A percentile compares a stretch with the other conserved stretches of the same genome.
These are phyloP conservation scores for Limenitis camilla DNA, from an alignment of 2,888 invertebrate species.

Conservation along the genomic window DNA sequence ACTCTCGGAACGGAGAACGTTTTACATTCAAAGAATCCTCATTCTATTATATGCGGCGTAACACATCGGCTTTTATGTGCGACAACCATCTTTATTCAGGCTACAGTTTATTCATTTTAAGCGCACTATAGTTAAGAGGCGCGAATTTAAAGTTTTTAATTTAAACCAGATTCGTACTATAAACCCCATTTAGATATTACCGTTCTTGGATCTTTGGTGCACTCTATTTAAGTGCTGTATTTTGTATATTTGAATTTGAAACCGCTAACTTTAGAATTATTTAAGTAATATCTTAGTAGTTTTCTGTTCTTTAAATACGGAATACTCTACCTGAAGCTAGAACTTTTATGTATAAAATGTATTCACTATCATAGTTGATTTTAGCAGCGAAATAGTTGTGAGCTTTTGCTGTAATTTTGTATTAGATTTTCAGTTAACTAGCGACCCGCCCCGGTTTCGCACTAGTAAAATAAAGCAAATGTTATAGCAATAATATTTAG, in stretches of 20 bases:
- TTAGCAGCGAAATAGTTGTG: too few relatives aligned
- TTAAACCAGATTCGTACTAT: conserved; percentile 1
- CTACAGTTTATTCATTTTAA: conserved; percentile 31
- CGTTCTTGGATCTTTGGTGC: not conserved
- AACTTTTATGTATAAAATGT: too few relatives aligned
- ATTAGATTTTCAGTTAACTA: too few relatives aligned
- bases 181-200: conserved; percentile 6
- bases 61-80: conserved; percentile 56
- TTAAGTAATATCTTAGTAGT: not conserved
- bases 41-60: conserved; percentile 63
- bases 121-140: conserved; percentile 19
- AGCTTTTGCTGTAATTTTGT: too few relatives aligned
- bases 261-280: not conserved
- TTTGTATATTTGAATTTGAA: not conserved
- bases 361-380: too few relatives aligned
- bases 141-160: conserved; percentile 10
- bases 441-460: too few relatives aligned
- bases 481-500: too few relatives aligned
- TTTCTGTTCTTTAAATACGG: too few relatives aligned
- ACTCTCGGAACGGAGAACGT: conserved; percentile 58
- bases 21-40: conserved; percentile 70
- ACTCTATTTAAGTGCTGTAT: conserved; percentile 1
- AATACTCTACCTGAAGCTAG: too few relatives aligned
- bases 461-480: too few relatives aligned
- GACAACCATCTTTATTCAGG: conserved; percentile 52